Conservation (phyloP, 1,140 invertebrate genomes). For the Danaus melanippus region DNA sequence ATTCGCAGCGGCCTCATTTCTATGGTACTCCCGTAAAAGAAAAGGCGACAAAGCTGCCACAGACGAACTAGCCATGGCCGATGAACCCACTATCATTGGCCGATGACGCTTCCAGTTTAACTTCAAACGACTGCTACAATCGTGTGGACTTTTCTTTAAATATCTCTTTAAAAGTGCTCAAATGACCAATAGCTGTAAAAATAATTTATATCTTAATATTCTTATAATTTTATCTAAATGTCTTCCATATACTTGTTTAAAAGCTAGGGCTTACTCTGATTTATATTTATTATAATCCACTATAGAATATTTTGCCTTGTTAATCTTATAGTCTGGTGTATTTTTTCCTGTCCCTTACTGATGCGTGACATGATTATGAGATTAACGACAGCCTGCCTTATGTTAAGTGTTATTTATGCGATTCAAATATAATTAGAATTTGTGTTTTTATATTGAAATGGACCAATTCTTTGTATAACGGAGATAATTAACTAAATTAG, state of each 20-base stretch:
- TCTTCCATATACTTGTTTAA: slow-evolving; percentile 44
- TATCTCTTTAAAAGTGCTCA: slow-evolving; percentile 67
- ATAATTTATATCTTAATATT: slow-evolving; percentile 8
- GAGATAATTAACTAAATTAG: too few species aligned
- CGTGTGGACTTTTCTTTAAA: slow-evolving; percentile 37
- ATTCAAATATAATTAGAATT: slow-evolving; percentile 15
- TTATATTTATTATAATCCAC: not conserved
- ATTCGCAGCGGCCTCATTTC: slow-evolving; percentile 79
- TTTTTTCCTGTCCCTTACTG: slow-evolving; percentile 9
- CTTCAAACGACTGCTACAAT: slow-evolving; percentile 28
- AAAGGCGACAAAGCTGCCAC: slow-evolving; percentile 86
- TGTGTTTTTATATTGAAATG: slow-evolving; percentile 6
- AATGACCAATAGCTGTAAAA: slow-evolving; percentile 57
- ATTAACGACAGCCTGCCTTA: slow-evolving; percentile 31
- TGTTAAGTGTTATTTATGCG: slow-evolving; percentile 10
- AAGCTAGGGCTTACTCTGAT: slow-evolving; percentile 1
- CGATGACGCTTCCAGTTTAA: slow-evolving; percentile 72
- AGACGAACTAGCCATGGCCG: slow-evolving; percentile 85
- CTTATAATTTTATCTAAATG: slow-evolving; percentile 26
- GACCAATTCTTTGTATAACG: slow-evolving; percentile 13
- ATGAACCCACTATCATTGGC: slow-evolving; percentile 87
- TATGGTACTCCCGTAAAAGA: slow-evolving; percentile 86
- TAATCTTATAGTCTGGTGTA: slow-evolving; percentile 38
- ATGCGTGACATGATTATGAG: slow-evolving; percentile 20
- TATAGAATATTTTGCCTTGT: slow-evolving; percentile 28